Percentiles rank a stretch among this genome's conserved stretches.
phyloP scores from a whole-genome alignment of 2,113 vertebrate species.

The Tor tambroides region DNA sequence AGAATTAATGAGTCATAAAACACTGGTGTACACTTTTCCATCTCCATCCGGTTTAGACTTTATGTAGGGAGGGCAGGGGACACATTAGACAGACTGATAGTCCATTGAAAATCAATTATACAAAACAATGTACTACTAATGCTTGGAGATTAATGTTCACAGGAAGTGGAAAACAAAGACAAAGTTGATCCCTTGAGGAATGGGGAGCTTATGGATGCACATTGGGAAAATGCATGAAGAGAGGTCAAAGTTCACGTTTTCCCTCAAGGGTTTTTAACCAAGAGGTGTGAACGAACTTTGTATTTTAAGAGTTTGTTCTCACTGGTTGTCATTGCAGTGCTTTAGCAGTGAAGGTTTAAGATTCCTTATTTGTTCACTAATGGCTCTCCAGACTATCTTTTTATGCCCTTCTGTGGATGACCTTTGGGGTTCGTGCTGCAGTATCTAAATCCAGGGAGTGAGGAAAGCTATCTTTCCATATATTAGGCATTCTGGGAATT shows the following conservation, averaged over 20 bases:
- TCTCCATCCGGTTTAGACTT: constrained; percentile 27
- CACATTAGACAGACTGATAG: constrained; percentile 48
- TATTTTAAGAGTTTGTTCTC: constrained; percentile 27
- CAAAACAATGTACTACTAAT: constrained; percentile 37
- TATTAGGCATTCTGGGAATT: constrained; percentile 45
- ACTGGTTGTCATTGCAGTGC: not conserved
- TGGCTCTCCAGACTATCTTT: constrained; percentile 17
- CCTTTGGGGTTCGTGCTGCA: not conserved
- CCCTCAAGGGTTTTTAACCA: constrained; percentile 6
- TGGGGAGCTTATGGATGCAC: not conserved
- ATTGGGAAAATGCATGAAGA: not conserved
- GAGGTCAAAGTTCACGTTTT: constrained; percentile 13
- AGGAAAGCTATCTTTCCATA: constrained; percentile 15
- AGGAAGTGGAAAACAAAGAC: constrained; percentile 17
- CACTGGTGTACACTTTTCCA: constrained; percentile 22
- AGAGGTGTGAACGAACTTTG: not conserved
- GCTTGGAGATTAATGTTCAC: constrained; percentile 29
- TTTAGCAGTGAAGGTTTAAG: constrained; percentile 3
- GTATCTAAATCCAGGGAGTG: constrained; percentile 27
- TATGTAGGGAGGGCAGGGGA: constrained; percentile 17
- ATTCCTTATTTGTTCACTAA: constrained; percentile 27
- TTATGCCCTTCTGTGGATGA: constrained; percentile 17
- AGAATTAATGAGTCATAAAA: constrained; percentile 48
- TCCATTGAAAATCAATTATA: constrained; percentile 50
- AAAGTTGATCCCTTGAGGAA: constrained; percentile 23